A percentile compares a stretch with the other conserved stretches of the same genome.
These are phyloP conservation scores for Hypsibius dujardini DNA, from an alignment of 1,140 invertebrate species.

Conservation along the genomic window DNA sequence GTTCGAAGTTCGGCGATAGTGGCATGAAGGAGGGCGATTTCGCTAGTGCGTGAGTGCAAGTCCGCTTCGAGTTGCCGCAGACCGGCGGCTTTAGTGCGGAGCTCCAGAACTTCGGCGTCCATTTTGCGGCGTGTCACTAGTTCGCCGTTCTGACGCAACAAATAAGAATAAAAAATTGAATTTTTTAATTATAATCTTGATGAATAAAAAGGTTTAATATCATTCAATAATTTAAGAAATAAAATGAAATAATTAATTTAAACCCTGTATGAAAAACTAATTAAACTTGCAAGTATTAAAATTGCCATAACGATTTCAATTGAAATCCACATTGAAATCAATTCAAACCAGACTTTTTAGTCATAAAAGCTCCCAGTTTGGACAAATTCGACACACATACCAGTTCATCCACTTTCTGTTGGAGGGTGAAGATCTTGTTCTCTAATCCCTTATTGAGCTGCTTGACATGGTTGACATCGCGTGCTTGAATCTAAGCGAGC, in stretches of 20 bases:
- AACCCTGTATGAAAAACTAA: too few relatives aligned
- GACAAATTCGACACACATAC: slow-evolving; percentile 31
- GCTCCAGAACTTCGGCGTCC: slow-evolving; percentile 41
- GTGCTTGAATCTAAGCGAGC: slow-evolving; percentile 50
- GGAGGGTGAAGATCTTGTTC: slow-evolving; percentile 91
- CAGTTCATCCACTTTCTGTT: slow-evolving; percentile 69
- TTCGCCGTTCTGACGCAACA: slow-evolving; percentile 39
- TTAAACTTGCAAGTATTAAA: too few relatives aligned
- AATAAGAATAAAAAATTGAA: too few relatives aligned
- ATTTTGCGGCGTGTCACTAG: slow-evolving; percentile 45
- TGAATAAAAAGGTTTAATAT: too few relatives aligned
- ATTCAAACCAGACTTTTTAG: too few relatives aligned
- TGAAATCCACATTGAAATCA: too few relatives aligned
- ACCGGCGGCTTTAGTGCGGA: slow-evolving; percentile 24
- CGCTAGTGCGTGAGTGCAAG: not conserved
- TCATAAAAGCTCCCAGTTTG: too few relatives aligned
- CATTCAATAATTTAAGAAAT: too few relatives aligned
- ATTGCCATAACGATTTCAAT: too few relatives aligned
- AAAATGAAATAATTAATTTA: too few relatives aligned
- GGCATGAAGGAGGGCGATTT: not conserved
- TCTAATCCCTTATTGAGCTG: slow-evolving; percentile 86
- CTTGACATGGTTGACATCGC: slow-evolving; percentile 81
- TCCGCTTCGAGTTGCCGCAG: not conserved
- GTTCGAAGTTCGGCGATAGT: not conserved
- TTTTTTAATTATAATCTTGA: too few relatives aligned